Evolutionary conservation across 1,140 invertebrate species (phyloP), one percentile per base, ranked within the genome.

Genomic region (Pogonognathellus flavescens): DNA sequence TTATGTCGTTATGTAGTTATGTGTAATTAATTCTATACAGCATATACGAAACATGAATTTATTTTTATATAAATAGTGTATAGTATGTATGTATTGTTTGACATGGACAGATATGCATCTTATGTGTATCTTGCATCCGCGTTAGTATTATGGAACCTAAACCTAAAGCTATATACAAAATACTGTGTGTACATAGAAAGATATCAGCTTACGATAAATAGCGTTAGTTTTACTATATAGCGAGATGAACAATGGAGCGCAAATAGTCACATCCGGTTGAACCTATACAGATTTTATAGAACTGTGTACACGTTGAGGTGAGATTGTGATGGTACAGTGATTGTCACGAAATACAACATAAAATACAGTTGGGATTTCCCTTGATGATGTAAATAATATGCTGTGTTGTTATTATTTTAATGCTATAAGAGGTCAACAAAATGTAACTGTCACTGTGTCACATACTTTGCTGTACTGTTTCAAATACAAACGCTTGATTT

Each of bases 251-350:
- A 76, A 76, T 66, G 31, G 70, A n/a, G 22, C 16, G 18, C 41
- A 76, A 76, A 76, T 8, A 76, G 16, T 76, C n/a, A 76, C 70
- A 76, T 76, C 70, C 70, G 70, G 70, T 76, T 76, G 70, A n/a
- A 25, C n/a, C 70, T 76, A 76, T 76, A 49, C 41, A 8, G 16
- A 50, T 50, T 50, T 76, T 41, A 14, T n/a, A 4, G 1, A 9
- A 57, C n/a, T n/a, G 53, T 57, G 53, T n/a, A 57, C 53, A 57
- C 20, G 59, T 18, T 60, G 18, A 60, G 31, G 31, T 66, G 22
- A 20, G 22, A 25, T 66, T 66, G 62, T 20, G 62, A 50, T 76
- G 31, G 25, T 49, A 76, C 70, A 49, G 53, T 13, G 53, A 57
- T 57, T 76, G 70, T 18, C 70, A 76, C 31, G 41, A n/a, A 76